Evolutionary conservation across 2,888 invertebrate species (phyloP).

Genomic region (Oscheius sp.): DNA sequence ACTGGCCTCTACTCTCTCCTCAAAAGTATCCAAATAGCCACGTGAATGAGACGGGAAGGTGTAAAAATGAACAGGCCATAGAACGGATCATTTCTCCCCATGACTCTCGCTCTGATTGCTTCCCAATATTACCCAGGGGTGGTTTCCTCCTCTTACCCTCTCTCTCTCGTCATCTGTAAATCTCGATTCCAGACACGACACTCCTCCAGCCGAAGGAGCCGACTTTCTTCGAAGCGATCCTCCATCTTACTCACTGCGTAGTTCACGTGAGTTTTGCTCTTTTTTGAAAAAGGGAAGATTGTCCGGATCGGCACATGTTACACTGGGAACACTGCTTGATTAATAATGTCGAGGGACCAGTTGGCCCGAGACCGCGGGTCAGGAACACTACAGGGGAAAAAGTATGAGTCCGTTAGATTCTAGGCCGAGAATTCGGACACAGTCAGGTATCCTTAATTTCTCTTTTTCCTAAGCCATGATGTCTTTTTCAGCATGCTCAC

Average conservation of each 20-base stretch:
- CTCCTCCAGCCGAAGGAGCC: conserved; percentile 14
- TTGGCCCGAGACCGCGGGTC: background rate
- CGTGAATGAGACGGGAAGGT: no score
- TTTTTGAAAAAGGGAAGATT: background rate
- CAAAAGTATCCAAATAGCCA: no score
- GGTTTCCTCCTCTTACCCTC: conserved; percentile 5
- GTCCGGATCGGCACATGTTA: conserved; percentile 15
- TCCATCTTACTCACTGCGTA: background rate
- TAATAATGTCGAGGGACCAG: conserved; percentile 18
- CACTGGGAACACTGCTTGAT: conserved; percentile 27
- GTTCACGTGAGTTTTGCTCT: conserved; percentile 18
- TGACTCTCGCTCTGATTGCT: background rate
- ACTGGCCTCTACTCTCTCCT: no score
- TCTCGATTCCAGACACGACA: conserved; percentile 28
- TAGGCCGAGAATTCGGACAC: no score
- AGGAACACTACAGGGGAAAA: no score
- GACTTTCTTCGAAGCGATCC: background rate
- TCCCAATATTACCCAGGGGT: conserved; percentile 10
- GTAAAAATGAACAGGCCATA: no score
- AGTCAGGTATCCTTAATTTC: no score
- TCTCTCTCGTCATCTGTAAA: conserved; percentile 1
- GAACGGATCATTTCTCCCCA: no score
- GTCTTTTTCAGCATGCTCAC: conserved; percentile 33
- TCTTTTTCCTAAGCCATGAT: background rate
- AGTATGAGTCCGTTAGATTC: no score